Conservation (phyloP, 2,113 vertebrate species). For the Epinephelus lanceolatus region DNA sequence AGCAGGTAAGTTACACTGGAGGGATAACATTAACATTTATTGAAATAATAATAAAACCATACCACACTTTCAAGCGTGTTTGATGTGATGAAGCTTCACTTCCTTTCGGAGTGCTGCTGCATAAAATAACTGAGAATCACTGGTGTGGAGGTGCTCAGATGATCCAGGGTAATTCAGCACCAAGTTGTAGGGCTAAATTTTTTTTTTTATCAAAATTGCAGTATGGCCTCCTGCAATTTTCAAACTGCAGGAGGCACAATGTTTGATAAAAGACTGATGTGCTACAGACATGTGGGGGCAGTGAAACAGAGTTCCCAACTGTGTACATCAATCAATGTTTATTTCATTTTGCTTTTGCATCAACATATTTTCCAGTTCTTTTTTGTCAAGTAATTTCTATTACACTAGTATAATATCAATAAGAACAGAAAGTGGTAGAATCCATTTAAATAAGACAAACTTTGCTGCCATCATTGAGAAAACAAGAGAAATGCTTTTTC, state of each 20-base stretch:
- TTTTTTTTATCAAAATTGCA: no score
- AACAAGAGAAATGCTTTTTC: constrained; percentile 73
- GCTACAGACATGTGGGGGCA: neutral
- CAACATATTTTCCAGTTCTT: constrained; percentile 84
- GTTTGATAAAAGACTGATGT: no score
- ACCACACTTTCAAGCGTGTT: neutral
- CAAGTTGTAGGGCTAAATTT: no score
- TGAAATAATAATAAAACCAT: neutral
- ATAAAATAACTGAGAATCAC: no score
- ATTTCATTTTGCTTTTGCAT: constrained; percentile 87
- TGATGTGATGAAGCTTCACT: neutral
- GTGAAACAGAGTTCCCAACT: constrained; percentile 38
- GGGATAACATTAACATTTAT: no score
- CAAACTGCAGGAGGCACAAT: no score
- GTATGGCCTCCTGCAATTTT: no score
- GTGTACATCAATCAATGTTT: constrained; percentile 89
- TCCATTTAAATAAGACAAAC: constrained; percentile 85
- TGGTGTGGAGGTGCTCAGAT: no score
- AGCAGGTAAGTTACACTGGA: neutral
- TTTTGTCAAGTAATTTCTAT: constrained; percentile 84
- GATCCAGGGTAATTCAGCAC: no score
- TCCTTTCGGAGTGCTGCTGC: no score
- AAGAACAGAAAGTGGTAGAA: constrained; percentile 86
- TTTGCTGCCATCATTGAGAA: constrained; percentile 81
- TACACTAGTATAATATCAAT: constrained; percentile 87